Evolutionary conservation across 2,888 invertebrate species (phyloP).

Genomic region (Slavum lentiscoides): DNA sequence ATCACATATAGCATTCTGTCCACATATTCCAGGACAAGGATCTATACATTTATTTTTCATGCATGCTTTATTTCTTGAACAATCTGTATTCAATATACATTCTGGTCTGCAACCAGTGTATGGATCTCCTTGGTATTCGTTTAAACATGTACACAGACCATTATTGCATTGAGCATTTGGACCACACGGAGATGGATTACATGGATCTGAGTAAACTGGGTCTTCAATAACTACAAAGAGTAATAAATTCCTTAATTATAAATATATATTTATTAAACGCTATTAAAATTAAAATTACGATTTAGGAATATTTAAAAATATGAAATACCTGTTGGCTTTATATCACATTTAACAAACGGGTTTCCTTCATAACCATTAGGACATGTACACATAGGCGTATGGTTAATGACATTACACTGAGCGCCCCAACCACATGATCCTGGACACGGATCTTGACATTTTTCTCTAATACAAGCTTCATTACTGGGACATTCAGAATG

Average conservation of each 20-base stretch:
- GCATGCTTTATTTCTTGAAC: constrained; percentile 73
- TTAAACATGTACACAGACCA: constrained; percentile 76
- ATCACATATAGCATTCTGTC: constrained; percentile 73
- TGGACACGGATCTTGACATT: constrained; percentile 63
- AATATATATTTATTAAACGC: no score
- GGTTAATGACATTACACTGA: constrained; percentile 75
- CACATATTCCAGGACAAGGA: constrained; percentile 77
- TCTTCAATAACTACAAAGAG: constrained; percentile 4
- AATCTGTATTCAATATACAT: constrained; percentile 78
- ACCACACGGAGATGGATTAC: constrained; percentile 74
- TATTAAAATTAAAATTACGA: neutral
- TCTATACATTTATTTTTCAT: constrained; percentile 75
- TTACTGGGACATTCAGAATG: constrained; percentile 62
- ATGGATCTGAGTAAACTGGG: constrained; percentile 62
- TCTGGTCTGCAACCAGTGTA: constrained; percentile 76
- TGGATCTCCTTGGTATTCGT: constrained; percentile 73
- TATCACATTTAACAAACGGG: constrained; percentile 71
- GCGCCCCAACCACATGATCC: constrained; percentile 74
- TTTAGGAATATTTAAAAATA: neutral
- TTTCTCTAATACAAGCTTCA: constrained; percentile 62
- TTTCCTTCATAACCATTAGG: constrained; percentile 75
- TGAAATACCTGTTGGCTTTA: constrained; percentile 59
- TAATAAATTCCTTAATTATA: neutral
- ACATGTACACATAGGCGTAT: constrained; percentile 78
- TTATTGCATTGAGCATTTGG: constrained; percentile 75